Evolutionary conservation across 2,888 invertebrate species (phyloP).

Genomic region (Synanthedon tipuliformis): DNA sequence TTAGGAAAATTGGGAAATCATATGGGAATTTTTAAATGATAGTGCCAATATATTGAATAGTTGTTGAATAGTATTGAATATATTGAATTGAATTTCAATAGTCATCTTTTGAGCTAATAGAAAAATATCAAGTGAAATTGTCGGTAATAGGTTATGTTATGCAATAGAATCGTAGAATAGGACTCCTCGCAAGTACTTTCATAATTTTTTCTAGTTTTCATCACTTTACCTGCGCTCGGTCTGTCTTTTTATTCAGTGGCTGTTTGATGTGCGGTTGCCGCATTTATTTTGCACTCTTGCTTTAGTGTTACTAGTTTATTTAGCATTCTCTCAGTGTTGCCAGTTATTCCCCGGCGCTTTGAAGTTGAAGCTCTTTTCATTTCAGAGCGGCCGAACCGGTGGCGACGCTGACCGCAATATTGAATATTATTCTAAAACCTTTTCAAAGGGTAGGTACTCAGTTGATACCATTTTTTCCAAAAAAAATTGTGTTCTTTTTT

Average conservation of each 20-base stretch:
- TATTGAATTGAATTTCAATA: no score
- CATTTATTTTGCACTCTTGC: constrained; percentile 66
- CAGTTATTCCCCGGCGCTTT: constrained; percentile 58
- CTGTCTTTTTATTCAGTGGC: constrained; percentile 67
- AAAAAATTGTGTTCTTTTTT: no score
- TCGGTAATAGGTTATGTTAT: not conserved
- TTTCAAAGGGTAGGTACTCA: no score
- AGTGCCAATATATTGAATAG: no score
- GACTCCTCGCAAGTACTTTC: constrained; percentile 35
- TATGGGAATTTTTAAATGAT: no score
- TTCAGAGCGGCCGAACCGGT: constrained; percentile 32
- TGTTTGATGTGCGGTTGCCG: constrained; percentile 62
- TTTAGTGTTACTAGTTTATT: constrained; percentile 48
- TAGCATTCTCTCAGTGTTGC: constrained; percentile 54
- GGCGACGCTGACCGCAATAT: constrained; percentile 41
- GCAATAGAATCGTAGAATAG: constrained; percentile 52
- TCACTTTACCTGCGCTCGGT: constrained; percentile 64
- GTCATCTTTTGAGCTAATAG: no score
- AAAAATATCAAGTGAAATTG: not conserved
- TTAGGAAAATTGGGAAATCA: no score
- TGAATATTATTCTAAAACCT: constrained; percentile 31
- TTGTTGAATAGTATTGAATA: no score
- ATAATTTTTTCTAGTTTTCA: constrained; percentile 65
- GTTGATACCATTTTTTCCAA: no score
- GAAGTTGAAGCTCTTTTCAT: constrained; percentile 66